phyloP scores from a whole-genome alignment of 2,797 vertebrate genomes.

The Echiichthys vipera region DNA sequence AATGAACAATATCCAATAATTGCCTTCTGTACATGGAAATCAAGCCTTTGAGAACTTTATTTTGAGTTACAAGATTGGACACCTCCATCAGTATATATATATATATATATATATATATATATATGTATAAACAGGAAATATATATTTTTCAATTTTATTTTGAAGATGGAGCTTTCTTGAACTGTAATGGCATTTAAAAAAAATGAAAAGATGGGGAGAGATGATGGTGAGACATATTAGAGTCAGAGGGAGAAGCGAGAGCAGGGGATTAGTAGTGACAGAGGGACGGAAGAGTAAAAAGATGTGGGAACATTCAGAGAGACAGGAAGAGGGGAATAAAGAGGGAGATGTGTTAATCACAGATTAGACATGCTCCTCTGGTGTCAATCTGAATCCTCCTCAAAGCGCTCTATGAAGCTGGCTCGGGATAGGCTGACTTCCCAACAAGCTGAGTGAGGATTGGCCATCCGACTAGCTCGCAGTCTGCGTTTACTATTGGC shows the following conservation, averaged over 20 bases:
- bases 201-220: not conserved
- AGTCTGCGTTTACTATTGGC: conserved; percentile 28
- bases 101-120: too few relatives aligned
- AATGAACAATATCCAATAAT: not conserved
- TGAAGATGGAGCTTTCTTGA: not conserved
- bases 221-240: conserved; percentile 8
- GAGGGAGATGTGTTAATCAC: conserved; percentile 59
- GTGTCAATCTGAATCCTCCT: conserved; percentile 53
- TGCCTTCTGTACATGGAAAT: not conserved
- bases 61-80: not conserved
- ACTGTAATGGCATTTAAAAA: not conserved
- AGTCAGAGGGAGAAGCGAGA: not conserved
- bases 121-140: too few relatives aligned
- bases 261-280: conserved; percentile 3
- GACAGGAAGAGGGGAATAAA: conserved; percentile 29
- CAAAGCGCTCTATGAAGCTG: conserved; percentile 21
- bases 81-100: not conserved
- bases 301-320: conserved; percentile 24
- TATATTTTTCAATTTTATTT: too few relatives aligned
- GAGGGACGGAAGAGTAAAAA: conserved; percentile 26
- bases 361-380: conserved; percentile 60
- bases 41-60: not conserved
- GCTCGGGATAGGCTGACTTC: conserved; percentile 25
- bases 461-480: conserved; percentile 29
- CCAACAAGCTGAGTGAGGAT: conserved; percentile 38